A percentile compares a stretch with the other conserved stretches of the same genome.
Conservation (phyloP, 2,888 invertebrate species). For the Limnephilus auricula region DNA sequence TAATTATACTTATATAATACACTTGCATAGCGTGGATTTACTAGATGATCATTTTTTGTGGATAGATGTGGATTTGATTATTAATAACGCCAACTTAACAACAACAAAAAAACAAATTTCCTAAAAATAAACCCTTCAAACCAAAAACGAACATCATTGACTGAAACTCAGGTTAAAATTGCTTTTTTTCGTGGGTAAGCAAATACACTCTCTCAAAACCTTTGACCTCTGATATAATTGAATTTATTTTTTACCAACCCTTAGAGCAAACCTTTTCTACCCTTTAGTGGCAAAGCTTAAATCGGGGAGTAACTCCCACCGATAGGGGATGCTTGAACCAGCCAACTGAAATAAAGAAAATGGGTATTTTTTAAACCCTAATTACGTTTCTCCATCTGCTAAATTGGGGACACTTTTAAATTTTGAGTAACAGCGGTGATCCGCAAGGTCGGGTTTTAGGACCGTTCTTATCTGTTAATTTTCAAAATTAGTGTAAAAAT, state of each 20-base stretch:
- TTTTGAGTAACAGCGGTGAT: neutral
- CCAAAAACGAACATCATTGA: neutral
- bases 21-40: too few species aligned
- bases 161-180: neutral
- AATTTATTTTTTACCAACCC: neutral
- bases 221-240: neutral
- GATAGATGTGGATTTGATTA: too few species aligned
- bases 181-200: neutral
- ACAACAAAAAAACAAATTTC: neutral
- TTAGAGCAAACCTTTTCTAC: neutral
- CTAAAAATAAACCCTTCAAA: neutral
- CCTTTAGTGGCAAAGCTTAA: neutral
- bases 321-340: neutral
- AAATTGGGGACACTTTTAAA: neutral
- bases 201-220: neutral
- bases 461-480: neutral
- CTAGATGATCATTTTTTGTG: too few species aligned
- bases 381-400: neutral
- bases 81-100: neutral
- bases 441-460: neutral
- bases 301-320: neutral
- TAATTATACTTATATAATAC: too few species aligned
- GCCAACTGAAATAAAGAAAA: neutral
- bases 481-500: neutral
- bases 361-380: neutral